phyloP scores from a whole-genome alignment of 2,113 vertebrate genomes.

The Romanogobio albipinnatus region DNA sequence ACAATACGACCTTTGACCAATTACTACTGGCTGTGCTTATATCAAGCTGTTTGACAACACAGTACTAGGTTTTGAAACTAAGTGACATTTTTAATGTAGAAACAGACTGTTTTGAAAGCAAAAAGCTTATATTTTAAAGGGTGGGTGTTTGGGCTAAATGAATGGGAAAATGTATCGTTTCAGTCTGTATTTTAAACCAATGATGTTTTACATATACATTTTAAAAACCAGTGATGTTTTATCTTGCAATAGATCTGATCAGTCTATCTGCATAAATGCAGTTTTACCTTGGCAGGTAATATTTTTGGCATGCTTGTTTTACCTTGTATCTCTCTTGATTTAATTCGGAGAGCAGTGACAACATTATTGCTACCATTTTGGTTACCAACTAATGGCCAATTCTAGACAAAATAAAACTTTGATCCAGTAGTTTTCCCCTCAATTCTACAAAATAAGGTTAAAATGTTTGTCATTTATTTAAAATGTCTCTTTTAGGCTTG shows the following conservation, averaged over 20 bases:
- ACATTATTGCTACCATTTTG: slow-evolving; percentile 7
- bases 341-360: slow-evolving; percentile 22
- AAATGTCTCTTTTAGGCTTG: not conserved
- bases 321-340: not conserved
- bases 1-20: not conserved
- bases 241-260: not conserved
- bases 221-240: not conserved
- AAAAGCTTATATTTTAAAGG: slow-evolving; percentile 33
- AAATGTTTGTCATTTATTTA: slow-evolving; percentile 57
- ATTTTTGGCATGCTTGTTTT: slow-evolving; percentile 43
- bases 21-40: slow-evolving; percentile 10
- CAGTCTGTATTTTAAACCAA: not conserved
- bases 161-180: not conserved
- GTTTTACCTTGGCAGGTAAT: slow-evolving; percentile 19
- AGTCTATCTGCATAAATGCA: slow-evolving; percentile 29
- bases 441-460: slow-evolving; percentile 65
- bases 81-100: slow-evolving; percentile 3
- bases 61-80: slow-evolving; percentile 13
- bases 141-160: not conserved
- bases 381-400: not conserved
- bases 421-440: slow-evolving; percentile 58
- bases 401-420: slow-evolving; percentile 69
- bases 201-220: not conserved
- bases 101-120: slow-evolving; percentile 51
- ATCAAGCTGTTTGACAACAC: slow-evolving; percentile 15